phyloP scores from a whole-genome alignment of 1,140 invertebrate species.

The Cyrtorhinus lividipennis region DNA sequence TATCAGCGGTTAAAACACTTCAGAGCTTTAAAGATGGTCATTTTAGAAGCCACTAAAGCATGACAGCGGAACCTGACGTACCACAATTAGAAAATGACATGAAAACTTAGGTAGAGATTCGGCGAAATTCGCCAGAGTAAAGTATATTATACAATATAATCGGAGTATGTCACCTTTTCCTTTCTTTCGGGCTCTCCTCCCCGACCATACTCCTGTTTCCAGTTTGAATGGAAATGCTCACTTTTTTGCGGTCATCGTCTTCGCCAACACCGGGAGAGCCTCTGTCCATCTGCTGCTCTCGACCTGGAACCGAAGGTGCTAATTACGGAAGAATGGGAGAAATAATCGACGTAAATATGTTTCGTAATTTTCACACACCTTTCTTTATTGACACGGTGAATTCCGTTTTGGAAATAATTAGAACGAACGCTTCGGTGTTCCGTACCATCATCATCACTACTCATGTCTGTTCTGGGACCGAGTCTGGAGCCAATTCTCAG shows the following conservation, averaged over 20 bases:
- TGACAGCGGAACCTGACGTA: no score
- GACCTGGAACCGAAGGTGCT: not conserved
- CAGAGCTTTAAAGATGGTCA: no score
- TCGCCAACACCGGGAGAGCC: not conserved
- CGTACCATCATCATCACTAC: not conserved
- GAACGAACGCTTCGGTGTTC: not conserved
- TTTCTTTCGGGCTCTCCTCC: not conserved
- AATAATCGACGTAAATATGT: not conserved
- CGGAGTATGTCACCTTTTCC: not conserved
- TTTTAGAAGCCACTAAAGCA: no score
- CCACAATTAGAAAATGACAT: no score
- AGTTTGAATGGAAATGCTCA: not conserved
- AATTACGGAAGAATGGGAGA: not conserved
- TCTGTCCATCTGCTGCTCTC: not conserved
- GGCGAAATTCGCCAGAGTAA: no score
- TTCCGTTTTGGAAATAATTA: not conserved
- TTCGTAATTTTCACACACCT: not conserved
- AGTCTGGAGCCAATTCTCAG: no score
- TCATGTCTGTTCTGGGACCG: no score
- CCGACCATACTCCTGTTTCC: not conserved
- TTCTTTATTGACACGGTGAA: not conserved
- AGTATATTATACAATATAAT: no score
- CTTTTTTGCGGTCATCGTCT: not conserved
- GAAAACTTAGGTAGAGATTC: no score
- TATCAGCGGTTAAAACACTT: no score